Base-by-base conservation (phyloP, 2,797 vertebrate genomes). In the Schizopygopsis pylzovi region DNA sequence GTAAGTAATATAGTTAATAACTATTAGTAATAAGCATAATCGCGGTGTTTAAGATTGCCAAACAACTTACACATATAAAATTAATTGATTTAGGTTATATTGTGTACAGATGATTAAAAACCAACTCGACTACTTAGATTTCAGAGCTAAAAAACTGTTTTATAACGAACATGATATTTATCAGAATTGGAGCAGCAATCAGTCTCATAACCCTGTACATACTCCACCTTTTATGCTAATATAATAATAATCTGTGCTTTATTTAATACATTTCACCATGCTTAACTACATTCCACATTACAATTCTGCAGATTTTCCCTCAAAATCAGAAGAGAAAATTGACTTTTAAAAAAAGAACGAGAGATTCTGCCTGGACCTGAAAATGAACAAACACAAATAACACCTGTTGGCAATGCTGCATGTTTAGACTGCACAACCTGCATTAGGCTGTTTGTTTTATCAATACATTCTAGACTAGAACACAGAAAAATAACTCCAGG, bases 391-490 rank as follows among this genome's bases (percentile, higher is more conserved):
- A 47, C 41, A 37, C 18, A 45, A 80, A 80, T 13, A 22, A 28
- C 63, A 28, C 56, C 43, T 45, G 15, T 49, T 49, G 3, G 3
- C 61, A 28, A 10, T 12, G 25, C 61, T 47, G 25, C 18, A 63
- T 28, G 39, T 45, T 63, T 28, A 79, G 39, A 63, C 54, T 25
- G n/a, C 56, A 67, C 25, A 80, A 15, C 25, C 25, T 67, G 43
- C 16, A 47, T 49, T 67, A 49, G 43, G 79, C 11, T 37, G 79
- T 65, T 22, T 79, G 76, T 79, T 67, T 59, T 13, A 82, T 43
- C 68, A 71, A 15, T 28, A 54, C 18, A 43, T 43, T 67, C n/a
- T 16, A 56, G 5, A 39, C 37, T 4, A 6, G 33, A 43, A 56
- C 73, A 67, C 33, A 8, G 49, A 70, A 28, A 20, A 84, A 84